phyloP scores from a whole-genome alignment of 2,888 invertebrate genomes.

The Yponomeuta malinellus region DNA sequence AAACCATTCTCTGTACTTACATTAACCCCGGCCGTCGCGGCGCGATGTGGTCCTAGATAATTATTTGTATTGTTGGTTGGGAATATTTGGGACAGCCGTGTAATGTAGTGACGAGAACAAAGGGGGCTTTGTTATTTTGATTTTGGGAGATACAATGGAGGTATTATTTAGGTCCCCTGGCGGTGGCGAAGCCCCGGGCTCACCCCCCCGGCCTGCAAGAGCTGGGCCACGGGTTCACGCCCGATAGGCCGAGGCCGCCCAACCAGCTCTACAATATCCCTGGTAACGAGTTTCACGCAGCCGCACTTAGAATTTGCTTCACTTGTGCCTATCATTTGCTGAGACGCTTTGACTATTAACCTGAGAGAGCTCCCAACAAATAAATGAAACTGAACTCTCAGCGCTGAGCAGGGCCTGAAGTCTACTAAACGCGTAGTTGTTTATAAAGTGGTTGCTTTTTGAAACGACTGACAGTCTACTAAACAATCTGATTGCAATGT shows the following conservation, averaged over 20 bases:
- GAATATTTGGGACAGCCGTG: background rate
- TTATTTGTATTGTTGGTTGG: background rate
- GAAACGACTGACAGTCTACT: no score
- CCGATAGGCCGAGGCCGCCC: conserved; percentile 49
- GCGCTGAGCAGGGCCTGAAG: no score
- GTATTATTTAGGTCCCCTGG: conserved; percentile 55
- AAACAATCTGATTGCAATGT: no score
- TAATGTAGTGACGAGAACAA: background rate
- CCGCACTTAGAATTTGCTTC: background rate
- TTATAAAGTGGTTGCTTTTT: no score
- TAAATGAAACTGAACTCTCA: no score
- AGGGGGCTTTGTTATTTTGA: background rate
- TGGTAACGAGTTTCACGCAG: background rate
- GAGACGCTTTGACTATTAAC: no score
- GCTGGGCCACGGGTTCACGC: conserved; percentile 51
- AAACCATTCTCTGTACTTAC: no score
- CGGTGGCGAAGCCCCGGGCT: conserved; percentile 58
- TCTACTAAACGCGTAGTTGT: no score
- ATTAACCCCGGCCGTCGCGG: no score
- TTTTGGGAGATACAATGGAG: conserved; percentile 20
- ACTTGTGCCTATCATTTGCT: no score
- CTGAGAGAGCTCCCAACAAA: no score
- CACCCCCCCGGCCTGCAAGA: conserved; percentile 46
- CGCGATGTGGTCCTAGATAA: no score
- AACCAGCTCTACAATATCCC: conserved; percentile 64